A percentile compares a stretch with the other conserved stretches of the same genome.
phyloP scores from a whole-genome alignment of 2,797 vertebrate species.

The Dromococcyx pavoninus region DNA sequence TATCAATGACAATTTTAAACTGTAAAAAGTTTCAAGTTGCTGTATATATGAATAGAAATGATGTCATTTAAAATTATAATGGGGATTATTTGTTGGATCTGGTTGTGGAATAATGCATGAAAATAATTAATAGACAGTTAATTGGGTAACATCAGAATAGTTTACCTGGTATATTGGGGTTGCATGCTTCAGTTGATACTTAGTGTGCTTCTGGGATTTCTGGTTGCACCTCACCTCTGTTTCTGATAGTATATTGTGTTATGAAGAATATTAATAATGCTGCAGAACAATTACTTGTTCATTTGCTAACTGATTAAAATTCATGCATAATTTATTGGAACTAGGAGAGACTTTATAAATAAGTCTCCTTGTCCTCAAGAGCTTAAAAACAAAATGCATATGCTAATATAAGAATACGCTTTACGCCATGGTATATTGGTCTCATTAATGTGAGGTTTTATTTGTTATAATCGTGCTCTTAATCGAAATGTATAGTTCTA shows the following conservation, averaged over 20 bases:
- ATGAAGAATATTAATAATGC: slow-evolving; percentile 81
- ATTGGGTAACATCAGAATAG: slow-evolving; percentile 72
- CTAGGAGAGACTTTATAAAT: slow-evolving; percentile 78
- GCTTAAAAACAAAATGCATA: slow-evolving; percentile 71
- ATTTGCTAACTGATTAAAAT: slow-evolving; percentile 83
- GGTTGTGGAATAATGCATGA: slow-evolving; percentile 67
- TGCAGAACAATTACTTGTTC: slow-evolving; percentile 81
- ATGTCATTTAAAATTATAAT: slow-evolving; percentile 60
- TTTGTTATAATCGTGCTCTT: slow-evolving; percentile 53
- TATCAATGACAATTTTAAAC: not conserved
- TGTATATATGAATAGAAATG: slow-evolving; percentile 44
- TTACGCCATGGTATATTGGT: slow-evolving; percentile 67
- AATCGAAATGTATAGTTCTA: slow-evolving; percentile 53
- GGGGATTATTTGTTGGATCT: slow-evolving; percentile 44
- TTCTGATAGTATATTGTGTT: slow-evolving; percentile 75
- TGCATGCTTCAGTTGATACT: slow-evolving; percentile 73
- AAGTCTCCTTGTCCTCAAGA: slow-evolving; percentile 74
- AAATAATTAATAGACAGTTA: slow-evolving; percentile 78
- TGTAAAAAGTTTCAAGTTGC: not conserved
- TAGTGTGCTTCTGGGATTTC: slow-evolving; percentile 73
- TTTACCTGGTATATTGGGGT: slow-evolving; percentile 72
- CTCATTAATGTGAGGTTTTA: slow-evolving; percentile 63
- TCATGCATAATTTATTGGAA: slow-evolving; percentile 82
- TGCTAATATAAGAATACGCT: slow-evolving; percentile 72
- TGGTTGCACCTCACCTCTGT: slow-evolving; percentile 68